Conservation (phyloP, 2,888 invertebrate species). For the Macaria liturata region DNA sequence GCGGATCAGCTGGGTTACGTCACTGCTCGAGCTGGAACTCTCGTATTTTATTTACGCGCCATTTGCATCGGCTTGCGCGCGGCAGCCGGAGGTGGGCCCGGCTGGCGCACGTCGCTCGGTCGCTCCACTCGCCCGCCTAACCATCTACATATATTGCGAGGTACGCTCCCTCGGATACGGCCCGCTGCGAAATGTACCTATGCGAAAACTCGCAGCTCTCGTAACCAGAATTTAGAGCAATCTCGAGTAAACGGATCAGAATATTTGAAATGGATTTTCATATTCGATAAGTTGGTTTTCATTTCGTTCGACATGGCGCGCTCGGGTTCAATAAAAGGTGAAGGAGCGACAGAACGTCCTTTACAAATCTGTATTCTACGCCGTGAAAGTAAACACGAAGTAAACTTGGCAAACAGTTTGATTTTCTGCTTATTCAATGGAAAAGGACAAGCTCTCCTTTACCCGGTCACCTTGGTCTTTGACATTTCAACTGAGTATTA, state of each 20-base stretch:
- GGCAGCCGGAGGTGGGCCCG: constrained; percentile 34
- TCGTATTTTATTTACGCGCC: constrained; percentile 73
- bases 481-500: constrained; percentile 14
- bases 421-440: constrained; percentile 12
- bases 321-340: neutral
- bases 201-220: constrained; percentile 16
- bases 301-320: neutral
- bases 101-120: constrained; percentile 37
- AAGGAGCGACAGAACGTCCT: constrained; percentile 3
- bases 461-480: constrained; percentile 20
- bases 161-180: constrained; percentile 11
- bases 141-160: constrained; percentile 25
- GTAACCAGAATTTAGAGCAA: constrained; percentile 20
- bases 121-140: constrained; percentile 38
- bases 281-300: constrained; percentile 20
- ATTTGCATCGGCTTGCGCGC: constrained; percentile 55
- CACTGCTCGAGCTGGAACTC: constrained; percentile 34
- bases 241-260: constrained; percentile 26
- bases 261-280: constrained; percentile 29
- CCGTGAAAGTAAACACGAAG: constrained; percentile 5
- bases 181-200: constrained; percentile 15
- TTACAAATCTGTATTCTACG: constrained; percentile 7
- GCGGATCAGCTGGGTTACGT: constrained; percentile 23
- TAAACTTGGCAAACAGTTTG: constrained; percentile 12
- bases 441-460: constrained; percentile 13